Conservation (phyloP, 2,113 vertebrate genomes). For the Malaclemys terrapin region DNA sequence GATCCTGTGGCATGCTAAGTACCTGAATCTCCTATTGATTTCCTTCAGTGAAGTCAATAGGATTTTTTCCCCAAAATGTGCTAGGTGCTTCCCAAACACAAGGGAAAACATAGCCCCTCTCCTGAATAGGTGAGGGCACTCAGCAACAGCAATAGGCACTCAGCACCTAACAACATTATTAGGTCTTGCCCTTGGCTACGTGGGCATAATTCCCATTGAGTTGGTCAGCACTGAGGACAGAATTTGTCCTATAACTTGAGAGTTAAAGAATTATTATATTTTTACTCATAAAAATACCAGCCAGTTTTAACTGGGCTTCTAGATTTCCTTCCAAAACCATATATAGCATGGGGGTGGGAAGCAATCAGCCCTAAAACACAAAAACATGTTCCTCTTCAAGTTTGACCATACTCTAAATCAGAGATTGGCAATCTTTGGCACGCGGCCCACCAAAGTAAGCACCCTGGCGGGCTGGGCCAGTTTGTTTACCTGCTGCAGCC, state of each 20-base stretch:
- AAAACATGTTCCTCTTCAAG: too few relatives aligned
- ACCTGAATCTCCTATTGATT: neutral
- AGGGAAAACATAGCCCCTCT: neutral
- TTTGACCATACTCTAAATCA: neutral
- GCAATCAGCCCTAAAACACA: neutral
- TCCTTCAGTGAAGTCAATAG: neutral
- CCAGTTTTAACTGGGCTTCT: neutral
- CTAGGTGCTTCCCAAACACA: neutral
- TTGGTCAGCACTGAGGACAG: neutral
- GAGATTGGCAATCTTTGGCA: too few relatives aligned
- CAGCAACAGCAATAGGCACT: neutral
- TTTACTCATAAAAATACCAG: fast-evolving
- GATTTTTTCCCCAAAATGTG: neutral
- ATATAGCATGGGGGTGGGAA: neutral
- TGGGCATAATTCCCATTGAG: neutral
- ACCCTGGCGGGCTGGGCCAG: too few relatives aligned
- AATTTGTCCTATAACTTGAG: neutral
- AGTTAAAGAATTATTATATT: neutral
- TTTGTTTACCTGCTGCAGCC: too few relatives aligned
- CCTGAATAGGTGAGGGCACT: neutral
- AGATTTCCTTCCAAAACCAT: neutral
- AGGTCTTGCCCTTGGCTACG: neutral
- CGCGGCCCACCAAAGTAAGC: too few relatives aligned
- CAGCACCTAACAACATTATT: neutral
- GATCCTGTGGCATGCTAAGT: neutral